Percentiles rank a stretch among this genome's conserved stretches.
Evolutionary conservation across 1,140 invertebrate species (phyloP).

Genomic region (Leptinotarsa lineolata): DNA sequence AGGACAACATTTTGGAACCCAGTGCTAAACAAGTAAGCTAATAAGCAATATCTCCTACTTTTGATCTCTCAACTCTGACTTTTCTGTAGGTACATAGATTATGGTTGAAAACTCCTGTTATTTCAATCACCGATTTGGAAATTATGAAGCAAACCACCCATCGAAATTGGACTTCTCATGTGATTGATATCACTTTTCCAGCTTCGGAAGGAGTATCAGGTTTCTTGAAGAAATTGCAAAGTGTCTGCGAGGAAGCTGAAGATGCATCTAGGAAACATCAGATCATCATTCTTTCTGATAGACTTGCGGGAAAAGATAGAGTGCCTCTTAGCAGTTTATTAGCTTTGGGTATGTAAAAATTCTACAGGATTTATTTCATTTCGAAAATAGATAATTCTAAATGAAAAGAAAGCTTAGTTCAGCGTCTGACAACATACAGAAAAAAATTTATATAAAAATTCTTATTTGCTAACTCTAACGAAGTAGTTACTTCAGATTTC

Average conservation of each 20-base stretch:
- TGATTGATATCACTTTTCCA: slow-evolving; percentile 90
- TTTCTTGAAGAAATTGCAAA: slow-evolving; percentile 76
- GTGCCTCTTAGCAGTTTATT: slow-evolving; percentile 84
- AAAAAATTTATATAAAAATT: too few relatives aligned
- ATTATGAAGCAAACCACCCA: slow-evolving; percentile 84
- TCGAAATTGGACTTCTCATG: slow-evolving; percentile 87
- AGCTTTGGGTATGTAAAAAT: slow-evolving; percentile 67
- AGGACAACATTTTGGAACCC: slow-evolving; percentile 92
- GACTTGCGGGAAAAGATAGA: slow-evolving; percentile 67
- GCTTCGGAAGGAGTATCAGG: slow-evolving; percentile 72
- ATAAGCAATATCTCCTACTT: too few relatives aligned
- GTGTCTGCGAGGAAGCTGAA: slow-evolving; percentile 81
- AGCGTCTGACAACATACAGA: too few relatives aligned
- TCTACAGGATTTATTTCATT: background rate
- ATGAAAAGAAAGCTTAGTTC: too few relatives aligned
- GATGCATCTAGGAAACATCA: slow-evolving; percentile 84
- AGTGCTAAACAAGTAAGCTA: slow-evolving; percentile 71
- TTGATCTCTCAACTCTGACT: background rate
- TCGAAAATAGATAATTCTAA: too few relatives aligned
- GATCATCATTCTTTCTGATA: slow-evolving; percentile 88
- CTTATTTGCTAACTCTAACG: too few relatives aligned
- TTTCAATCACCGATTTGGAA: slow-evolving; percentile 89
- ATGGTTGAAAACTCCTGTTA: slow-evolving; percentile 92
- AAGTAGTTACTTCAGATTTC: too few relatives aligned
- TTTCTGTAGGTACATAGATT: slow-evolving; percentile 75